Base-by-base conservation (phyloP, 1,140 invertebrate species). In the Goniozus legneri region DNA sequence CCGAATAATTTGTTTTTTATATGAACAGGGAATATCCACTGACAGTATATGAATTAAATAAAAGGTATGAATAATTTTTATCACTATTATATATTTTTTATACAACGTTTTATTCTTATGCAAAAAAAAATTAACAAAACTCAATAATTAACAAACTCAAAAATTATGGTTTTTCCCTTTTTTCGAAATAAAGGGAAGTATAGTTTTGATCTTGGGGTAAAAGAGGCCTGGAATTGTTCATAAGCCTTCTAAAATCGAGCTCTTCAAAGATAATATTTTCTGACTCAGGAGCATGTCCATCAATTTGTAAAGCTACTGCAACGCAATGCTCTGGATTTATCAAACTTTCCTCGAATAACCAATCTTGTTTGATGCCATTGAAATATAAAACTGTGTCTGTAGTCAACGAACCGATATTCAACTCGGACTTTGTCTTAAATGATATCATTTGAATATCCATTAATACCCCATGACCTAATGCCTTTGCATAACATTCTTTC, bases 401-500 rank as follows among this genome's bases (percentile, higher is more conserved):
- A 16, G 84, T 66, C 36, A 86, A 54, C 44, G 66, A 35, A 48
- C 79, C 72, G 30, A 75, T 46, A 1, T 32, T 56, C 44, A 76
- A 78, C 63, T 72, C 50, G 16, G 82, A 78, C 42, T 79, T 76
- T 18, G 89, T 76, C 49, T 77, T 64, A 72, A 97, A 97, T 70
- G 82, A 82, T 16, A 97, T 80, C 50, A 84, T 78, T 52, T 80
- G 70, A 15, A 97, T 76, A 59, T 91, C 82, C 54, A 89, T 78
- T 1, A 84, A 85, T 32, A 98, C 85, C 18, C 95, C 95, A 13
- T 86, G 75, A 15, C 94, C 93, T 35, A 87, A 78, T 46, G 93
- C 92, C 78, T 97, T 98, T 0, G 94, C 86, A 68, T 93, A 94
- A 69, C 91, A 91, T 69, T 98, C 95, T 77, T 98, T 97, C n/a